These are phyloP conservation scores for Patella pellucida DNA, from an alignment of 2,888 invertebrate genomes.

Conservation along the genomic window DNA sequence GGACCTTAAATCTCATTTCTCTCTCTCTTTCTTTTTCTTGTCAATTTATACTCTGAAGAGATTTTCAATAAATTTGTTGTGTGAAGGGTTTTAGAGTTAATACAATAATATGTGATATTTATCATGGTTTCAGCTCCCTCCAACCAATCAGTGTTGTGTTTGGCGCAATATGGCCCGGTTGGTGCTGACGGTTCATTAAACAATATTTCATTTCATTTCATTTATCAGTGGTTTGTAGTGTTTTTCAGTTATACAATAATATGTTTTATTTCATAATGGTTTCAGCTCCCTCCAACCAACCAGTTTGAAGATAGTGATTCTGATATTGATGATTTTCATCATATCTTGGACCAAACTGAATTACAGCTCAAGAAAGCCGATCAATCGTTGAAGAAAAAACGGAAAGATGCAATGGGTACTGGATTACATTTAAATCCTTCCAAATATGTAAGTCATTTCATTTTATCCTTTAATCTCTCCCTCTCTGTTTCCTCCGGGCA, in stretches of 20 bases:
- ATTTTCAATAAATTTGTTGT: no score
- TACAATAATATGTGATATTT: neutral
- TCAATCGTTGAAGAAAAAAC: slow-evolving; percentile 61
- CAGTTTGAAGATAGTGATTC: slow-evolving; percentile 75
- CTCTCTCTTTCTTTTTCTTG: no score
- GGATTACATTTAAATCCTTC: slow-evolving; percentile 63
- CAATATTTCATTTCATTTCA: no score
- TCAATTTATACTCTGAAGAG: no score
- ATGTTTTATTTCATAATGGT: neutral
- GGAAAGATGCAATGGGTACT: slow-evolving; percentile 61
- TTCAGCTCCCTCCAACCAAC: slow-evolving; percentile 26
- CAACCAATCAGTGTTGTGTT: slow-evolving; percentile 20
- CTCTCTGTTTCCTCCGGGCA: no score
- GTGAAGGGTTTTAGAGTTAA: no score
- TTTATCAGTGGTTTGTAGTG: no score
- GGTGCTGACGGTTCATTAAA: no score
- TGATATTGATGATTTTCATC: slow-evolving; percentile 78
- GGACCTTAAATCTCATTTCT: no score
- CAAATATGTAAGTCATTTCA: slow-evolving; percentile 64
- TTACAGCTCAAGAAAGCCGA: slow-evolving; percentile 78
- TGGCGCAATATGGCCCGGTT: no score
- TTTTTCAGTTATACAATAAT: no score
- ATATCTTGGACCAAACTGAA: slow-evolving; percentile 78
- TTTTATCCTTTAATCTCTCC: no score
- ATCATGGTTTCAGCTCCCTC: slow-evolving; percentile 24